Conservation (phyloP, 92 coral and sea anemone genomes). For the Pocillopora meandrina region DNA sequence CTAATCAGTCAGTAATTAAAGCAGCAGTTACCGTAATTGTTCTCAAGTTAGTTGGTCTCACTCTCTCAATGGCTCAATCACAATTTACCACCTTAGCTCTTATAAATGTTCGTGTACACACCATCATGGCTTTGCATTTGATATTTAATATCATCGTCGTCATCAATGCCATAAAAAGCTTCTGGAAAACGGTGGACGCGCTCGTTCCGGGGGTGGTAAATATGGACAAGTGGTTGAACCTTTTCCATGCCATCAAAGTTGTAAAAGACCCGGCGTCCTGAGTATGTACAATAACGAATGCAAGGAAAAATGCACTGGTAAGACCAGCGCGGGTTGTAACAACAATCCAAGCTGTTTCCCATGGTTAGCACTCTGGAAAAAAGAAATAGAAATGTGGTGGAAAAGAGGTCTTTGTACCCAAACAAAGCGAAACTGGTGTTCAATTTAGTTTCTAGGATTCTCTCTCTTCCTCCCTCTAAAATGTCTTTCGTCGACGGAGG, state of each 20-base stretch:
- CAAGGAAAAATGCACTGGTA: constrained; percentile 45
- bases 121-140: constrained; percentile 19
- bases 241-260: constrained; percentile 40
- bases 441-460: too few relatives aligned
- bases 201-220: constrained; percentile 5
- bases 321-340: constrained; percentile 41
- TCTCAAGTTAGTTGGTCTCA: too few relatives aligned
- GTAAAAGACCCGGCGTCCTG: constrained; percentile 41
- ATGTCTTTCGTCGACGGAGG: too few relatives aligned
- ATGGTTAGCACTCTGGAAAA: background rate
- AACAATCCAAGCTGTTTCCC: constrained; percentile 39
- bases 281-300: constrained; percentile 46
- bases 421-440: too few relatives aligned
- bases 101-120: background rate
- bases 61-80: too few relatives aligned
- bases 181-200: constrained; percentile 9
- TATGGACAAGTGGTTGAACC: constrained; percentile 39
- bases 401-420: too few relatives aligned
- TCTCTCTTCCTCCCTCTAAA: too few relatives aligned
- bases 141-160: constrained; percentile 18
- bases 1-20: too few relatives aligned
- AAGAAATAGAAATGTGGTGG: background rate
- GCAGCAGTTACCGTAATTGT: too few relatives aligned
- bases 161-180: constrained; percentile 16
- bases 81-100: too few relatives aligned